Evolutionary conservation across 2,797 vertebrate species (phyloP), one percentile per base, ranked within the genome.

Genomic region (Peromyscus melanophrys): DNA sequence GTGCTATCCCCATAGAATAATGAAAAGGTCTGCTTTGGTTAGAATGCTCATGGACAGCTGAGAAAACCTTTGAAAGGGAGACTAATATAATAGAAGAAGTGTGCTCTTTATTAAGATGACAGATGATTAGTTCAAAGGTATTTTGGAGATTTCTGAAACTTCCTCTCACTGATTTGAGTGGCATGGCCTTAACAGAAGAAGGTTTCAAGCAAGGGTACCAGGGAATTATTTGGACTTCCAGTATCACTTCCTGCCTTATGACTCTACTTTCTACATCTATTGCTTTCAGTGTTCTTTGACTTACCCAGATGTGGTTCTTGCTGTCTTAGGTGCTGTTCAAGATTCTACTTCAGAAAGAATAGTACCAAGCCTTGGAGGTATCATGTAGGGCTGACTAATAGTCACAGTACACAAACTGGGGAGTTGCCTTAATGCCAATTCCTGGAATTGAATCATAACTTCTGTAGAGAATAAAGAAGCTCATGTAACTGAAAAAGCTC

Each of bases 331-430:
- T 29, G 16, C 3, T 49, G 31, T 25, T 55, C 31, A 59, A 55
- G 17, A 73, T 69, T 2, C 25, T 17, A 16, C 23, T 49, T 14
- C 25, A 3, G 17, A 78, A 29, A 27, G 4, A 29, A 37, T 3
- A 14, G 14, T 59, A 23, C 0, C 49, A 9, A 52, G 0, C 25
- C 6, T 27, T 6, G 2, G 11, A 21, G 14, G 57, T 9, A 4
- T 82, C 40, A 12, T 14, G 46, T 14, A 14, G 27, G 34, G n/a
- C 67, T 61, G 6, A 63, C n/a, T 71, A 9, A 0, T 31, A n/a
- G 13, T 1, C 4, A 49, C 19, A 49, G 27, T n/a, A 27, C 13
- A 40, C 21, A 63, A 34, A 40, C n/a, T 43, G 21, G 29, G 25
- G 65, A 10, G 21, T 1, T 14, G 34, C 23, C 3, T n/a, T 65